Percentiles rank a stretch among this genome's conserved stretches.
phyloP scores from a whole-genome alignment of 2,888 invertebrate species.

The Drosophila anomalata region DNA sequence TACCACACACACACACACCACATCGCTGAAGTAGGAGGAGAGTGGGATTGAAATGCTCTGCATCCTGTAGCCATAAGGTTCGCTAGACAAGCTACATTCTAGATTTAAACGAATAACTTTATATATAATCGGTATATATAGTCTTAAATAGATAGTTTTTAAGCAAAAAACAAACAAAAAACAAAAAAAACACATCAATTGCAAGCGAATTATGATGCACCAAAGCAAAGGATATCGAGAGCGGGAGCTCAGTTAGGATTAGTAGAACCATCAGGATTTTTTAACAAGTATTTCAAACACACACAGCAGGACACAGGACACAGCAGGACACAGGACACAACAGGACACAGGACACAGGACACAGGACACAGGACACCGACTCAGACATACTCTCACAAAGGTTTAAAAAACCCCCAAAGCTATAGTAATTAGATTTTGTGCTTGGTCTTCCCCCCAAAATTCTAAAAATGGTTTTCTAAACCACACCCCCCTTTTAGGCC shows the following conservation, averaged over 20 bases:
- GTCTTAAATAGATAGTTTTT: slow-evolving; percentile 9
- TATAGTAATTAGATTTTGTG: not conserved
- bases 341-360: too few species aligned
- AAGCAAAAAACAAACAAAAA: not conserved
- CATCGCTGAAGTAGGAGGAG: not conserved
- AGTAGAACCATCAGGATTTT: slow-evolving; percentile 36
- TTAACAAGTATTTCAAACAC: slow-evolving; percentile 24
- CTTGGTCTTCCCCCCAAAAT: slow-evolving; percentile 22
- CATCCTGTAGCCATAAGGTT: slow-evolving; percentile 6
- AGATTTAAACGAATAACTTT: slow-evolving; percentile 1
- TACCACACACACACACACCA: slow-evolving; percentile 3
- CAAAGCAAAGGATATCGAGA: slow-evolving; percentile 17
- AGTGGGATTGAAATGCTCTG: not conserved
- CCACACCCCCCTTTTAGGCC: not conserved
- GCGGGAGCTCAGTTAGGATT: slow-evolving; percentile 27
- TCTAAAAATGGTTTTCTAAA: not conserved
- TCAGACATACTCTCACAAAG: too few species aligned
- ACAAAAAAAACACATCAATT: slow-evolving; percentile 26
- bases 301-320: too few species aligned
- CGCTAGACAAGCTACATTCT: slow-evolving; percentile 1
- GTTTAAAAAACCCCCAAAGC: too few species aligned
- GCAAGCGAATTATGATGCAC: slow-evolving; percentile 28
- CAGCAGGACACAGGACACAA: too few species aligned
- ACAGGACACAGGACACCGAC: too few species aligned
- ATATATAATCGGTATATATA: slow-evolving; percentile 12